A percentile compares a stretch with the other conserved stretches of the same genome.
phyloP scores from a whole-genome alignment of 2,888 invertebrate genomes.

The Hyppa rectilinea region DNA sequence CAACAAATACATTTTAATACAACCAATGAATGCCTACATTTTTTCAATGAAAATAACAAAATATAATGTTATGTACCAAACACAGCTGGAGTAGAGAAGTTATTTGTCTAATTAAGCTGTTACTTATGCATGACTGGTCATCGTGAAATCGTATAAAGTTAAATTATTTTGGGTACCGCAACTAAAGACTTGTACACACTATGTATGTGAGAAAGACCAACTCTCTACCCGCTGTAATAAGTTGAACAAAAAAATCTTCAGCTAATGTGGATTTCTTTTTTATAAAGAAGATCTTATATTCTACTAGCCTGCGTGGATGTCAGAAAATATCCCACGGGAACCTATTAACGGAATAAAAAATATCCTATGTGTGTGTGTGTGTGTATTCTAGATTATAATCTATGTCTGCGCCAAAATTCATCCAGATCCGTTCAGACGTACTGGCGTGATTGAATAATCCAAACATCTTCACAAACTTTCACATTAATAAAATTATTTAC shows the following conservation, averaged over 20 bases:
- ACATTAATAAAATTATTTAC: no score
- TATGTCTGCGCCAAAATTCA: no score
- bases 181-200: conserved; percentile 19
- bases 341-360: no score
- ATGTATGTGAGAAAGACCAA: neutral
- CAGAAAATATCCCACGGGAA: no score
- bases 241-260: no score
- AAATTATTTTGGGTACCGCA: conserved; percentile 51
- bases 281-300: neutral
- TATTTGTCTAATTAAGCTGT: conserved; percentile 35
- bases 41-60: conserved; percentile 7
- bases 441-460: no score
- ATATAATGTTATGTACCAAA: neutral
- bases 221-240: no score
- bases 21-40: neutral
- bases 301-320: no score
- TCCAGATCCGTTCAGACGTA: no score
- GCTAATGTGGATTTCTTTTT: neutral
- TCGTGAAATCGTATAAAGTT: conserved; percentile 56
- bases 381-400: no score
- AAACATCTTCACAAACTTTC: no score
- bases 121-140: conserved; percentile 47
- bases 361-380: no score
- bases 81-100: conserved; percentile 10
- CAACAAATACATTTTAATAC: neutral